Conservation (phyloP, 2,888 invertebrate genomes). For the Scrobipalpa costella region DNA sequence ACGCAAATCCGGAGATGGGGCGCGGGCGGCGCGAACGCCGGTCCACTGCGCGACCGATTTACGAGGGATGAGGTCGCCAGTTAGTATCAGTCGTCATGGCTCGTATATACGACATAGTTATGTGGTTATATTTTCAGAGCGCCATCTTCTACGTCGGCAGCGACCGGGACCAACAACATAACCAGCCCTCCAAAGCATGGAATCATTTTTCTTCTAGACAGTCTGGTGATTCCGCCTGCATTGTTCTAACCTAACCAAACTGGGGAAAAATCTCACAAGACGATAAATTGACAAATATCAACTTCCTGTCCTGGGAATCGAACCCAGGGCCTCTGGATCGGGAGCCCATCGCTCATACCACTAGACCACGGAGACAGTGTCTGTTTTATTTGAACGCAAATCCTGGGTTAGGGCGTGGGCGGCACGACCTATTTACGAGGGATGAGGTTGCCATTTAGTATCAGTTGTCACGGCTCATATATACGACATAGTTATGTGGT, state of each 20-base stretch:
- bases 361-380: constrained; percentile 68
- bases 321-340: too few species aligned
- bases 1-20: constrained; percentile 68
- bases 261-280: too few species aligned
- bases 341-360: too few species aligned
- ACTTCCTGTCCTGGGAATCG: too few species aligned
- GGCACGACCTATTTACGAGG: constrained; percentile 69
- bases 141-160: too few species aligned
- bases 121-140: not conserved
- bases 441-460: constrained; percentile 66
- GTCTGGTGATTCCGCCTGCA: too few species aligned
- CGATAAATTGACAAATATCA: too few species aligned
- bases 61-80: constrained; percentile 63
- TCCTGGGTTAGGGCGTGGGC: constrained; percentile 58
- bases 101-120: constrained; percentile 52
- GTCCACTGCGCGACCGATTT: constrained; percentile 70
- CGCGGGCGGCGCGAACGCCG: constrained; percentile 56
- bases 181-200: too few species aligned
- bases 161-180: too few species aligned
- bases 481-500: constrained; percentile 31
- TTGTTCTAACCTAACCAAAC: too few species aligned
- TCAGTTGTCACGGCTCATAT: constrained; percentile 72
- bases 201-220: too few species aligned
- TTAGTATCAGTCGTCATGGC: constrained; percentile 72
- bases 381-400: constrained; percentile 75